Evolutionary conservation across 2,113 vertebrate genomes (phyloP), one percentile per base, ranked within the genome.

Genomic region (Parus major): DNA sequence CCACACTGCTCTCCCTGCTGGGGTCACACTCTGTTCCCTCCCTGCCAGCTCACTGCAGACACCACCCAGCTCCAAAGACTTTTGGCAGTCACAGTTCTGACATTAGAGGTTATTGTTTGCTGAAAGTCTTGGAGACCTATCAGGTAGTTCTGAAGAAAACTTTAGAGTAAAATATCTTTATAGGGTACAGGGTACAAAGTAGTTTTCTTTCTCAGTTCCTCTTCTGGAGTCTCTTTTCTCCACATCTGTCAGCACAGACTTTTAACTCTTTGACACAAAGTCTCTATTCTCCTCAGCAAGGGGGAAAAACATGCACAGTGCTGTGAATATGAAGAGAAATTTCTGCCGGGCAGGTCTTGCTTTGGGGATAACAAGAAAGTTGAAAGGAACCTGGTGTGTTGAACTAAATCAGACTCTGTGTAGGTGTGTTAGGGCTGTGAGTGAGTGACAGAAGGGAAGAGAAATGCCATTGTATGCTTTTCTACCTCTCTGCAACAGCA

Each of bases 41-140:
- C 17, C 88, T 96, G 92, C 88, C 94, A 93, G 24, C 82, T 83
- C 28, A 17, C 71, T 90, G 93, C 90, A 79, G 87, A 93, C 29
- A 41, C 73, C 4, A 3, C 86, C 86, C 80, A 66, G 92, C 65
- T 87, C 90, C 82, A 50, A 46, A 88, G 41, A 5, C 55, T 82
- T 46, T 84, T 65, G 71, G 50, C 88, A 94, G 39, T 11, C 70
- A 24, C 82, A 56, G 50, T 31, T 85, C 87, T 79, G 49, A 76
- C n/a, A 24, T 85, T 46, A 69, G 88, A 90, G 87, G 75, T 91
- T 81, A 87, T 23, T 2, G 0, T 33, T 41, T 69, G 89, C 63
- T 52, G 21, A 23, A 69, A 88, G 59, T 59, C 84, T 41, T 42
- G 33, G 61, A 87, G 50, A 80, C 15, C 36, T 47, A 42, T 57